Evolutionary conservation across 2,888 invertebrate genomes (phyloP).

Genomic region (Mythimna albipuncta): DNA sequence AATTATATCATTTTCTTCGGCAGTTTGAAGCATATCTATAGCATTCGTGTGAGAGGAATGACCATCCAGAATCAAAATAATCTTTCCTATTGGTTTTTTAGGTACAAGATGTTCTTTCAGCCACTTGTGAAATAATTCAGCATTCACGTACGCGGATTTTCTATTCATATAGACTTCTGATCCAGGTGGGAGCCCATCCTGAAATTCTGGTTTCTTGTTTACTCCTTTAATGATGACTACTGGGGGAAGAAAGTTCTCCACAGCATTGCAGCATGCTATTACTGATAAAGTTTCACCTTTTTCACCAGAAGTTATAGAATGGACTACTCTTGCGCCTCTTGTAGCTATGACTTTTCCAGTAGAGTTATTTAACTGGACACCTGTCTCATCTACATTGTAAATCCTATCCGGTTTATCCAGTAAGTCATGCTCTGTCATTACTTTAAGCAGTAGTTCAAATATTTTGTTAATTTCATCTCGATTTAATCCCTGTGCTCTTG

Average conservation of each 20-base stretch:
- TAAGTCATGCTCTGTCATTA: constrained; percentile 64
- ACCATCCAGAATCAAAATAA: too few species aligned
- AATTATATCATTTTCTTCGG: too few species aligned
- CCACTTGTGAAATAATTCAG: too few species aligned
- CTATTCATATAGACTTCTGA: too few species aligned
- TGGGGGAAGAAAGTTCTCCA: constrained; percentile 29
- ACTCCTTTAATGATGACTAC: constrained; percentile 37
- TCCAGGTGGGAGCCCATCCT: constrained; percentile 9
- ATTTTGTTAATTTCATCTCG: constrained; percentile 62
- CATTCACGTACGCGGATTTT: too few species aligned
- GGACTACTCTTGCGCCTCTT: constrained; percentile 68
- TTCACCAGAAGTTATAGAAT: constrained; percentile 59
- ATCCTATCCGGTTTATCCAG: constrained; percentile 64
- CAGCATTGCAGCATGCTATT: constrained; percentile 38
- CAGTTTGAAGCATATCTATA: too few species aligned
- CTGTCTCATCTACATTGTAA: constrained; percentile 75
- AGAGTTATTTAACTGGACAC: constrained; percentile 73
- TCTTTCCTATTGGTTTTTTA: too few species aligned
- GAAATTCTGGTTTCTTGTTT: constrained; percentile 63
- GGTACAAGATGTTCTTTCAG: too few species aligned
- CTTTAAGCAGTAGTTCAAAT: constrained; percentile 60
- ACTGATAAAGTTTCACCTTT: constrained; percentile 64
- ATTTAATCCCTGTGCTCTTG: constrained; percentile 63
- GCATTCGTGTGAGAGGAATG: too few species aligned
- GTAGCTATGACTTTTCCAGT: constrained; percentile 72